Evolutionary conservation across 2,888 invertebrate species (phyloP), one percentile per base, ranked within the genome.

Genomic region (Emesis russula): DNA sequence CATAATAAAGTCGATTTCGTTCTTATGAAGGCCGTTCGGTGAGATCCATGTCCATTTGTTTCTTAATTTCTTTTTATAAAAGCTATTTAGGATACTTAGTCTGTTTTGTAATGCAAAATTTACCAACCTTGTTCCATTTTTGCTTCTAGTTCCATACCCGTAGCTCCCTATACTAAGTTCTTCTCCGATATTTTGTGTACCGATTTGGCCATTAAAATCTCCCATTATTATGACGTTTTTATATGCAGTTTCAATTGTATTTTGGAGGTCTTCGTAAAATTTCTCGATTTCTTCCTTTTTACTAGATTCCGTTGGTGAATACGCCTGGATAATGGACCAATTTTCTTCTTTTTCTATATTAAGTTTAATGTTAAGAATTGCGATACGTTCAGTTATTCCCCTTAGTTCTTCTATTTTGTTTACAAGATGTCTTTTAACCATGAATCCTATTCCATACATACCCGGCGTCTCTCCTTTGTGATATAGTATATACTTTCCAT

Each of bases 71-170:
- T 85, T 84, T 66, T 70, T 78, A 53, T 68, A 88, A 53, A 82
- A 81, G 33, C 84, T 87, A 25, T 87, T 88, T 15, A 88, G 71
- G 15, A 86, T 82, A 11, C 81, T 84, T 70, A 88, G 25, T 75
- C 81, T 90, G 41, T 90, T 90, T 88, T 88, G 76, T 25, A 83
- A 4, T 18, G 87, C 85, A 78, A 90, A 83, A 25, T 38, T 63
- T 41, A 88, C 83, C 31, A 87, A 11, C 76, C 83, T 66, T 58
- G 70, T n/a, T 3, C 87, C 86, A 70, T 87, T 87, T 81, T 87
- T 86, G 48, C 84, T 90, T 88, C 87, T 86, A 3, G 68, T 90
- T 6, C 93, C 91, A 85, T 7, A 76, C 18, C 89, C 92, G 58
- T 92, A 18, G 13, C 15, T 86, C 70, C 91, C 90, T 74, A 80